Conservation (phyloP, 1,140 invertebrate species). For the Spodoptera frugiperda region DNA sequence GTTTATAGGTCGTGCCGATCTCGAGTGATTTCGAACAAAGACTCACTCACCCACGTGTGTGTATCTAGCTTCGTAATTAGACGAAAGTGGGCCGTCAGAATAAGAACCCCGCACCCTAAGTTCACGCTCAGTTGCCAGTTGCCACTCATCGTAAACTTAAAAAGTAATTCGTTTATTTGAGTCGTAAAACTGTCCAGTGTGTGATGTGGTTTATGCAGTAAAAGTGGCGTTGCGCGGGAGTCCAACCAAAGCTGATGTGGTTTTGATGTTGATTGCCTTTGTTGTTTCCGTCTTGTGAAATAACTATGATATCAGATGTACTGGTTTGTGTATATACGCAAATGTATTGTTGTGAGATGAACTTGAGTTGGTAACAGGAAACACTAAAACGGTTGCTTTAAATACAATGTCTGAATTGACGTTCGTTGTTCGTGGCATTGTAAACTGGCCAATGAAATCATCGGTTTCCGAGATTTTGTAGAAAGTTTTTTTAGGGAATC, state of each 20-base stretch:
- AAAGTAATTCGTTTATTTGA: conserved; percentile 2
- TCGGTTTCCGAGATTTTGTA: too few species aligned
- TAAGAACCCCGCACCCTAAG: conserved; percentile 1
- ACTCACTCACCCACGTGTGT: conserved; percentile 10
- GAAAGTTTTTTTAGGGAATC: too few species aligned
- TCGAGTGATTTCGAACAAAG: conserved; percentile 37
- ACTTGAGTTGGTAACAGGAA: not conserved
- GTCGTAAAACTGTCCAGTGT: conserved; percentile 14
- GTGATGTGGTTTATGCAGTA: conserved; percentile 15
- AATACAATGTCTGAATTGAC: not conserved
- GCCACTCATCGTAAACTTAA: conserved; percentile 19
- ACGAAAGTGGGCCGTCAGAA: conserved; percentile 29
- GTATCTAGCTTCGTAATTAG: conserved; percentile 32
- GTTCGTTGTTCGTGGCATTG: too few species aligned
- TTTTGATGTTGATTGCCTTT: conserved; percentile 22
- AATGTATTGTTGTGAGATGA: not conserved
- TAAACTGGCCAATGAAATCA: too few species aligned
- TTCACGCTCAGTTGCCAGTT: conserved; percentile 24
- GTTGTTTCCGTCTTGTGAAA: conserved; percentile 22
- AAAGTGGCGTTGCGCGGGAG: conserved; percentile 20
- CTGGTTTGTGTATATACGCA: conserved; percentile 8
- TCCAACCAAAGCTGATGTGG: conserved; percentile 1
- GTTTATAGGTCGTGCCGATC: conserved; percentile 35
- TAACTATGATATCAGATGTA: conserved; percentile 14
- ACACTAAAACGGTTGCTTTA: not conserved